phyloP scores from a whole-genome alignment of 2,888 invertebrate species.

The Artemia sinica region DNA sequence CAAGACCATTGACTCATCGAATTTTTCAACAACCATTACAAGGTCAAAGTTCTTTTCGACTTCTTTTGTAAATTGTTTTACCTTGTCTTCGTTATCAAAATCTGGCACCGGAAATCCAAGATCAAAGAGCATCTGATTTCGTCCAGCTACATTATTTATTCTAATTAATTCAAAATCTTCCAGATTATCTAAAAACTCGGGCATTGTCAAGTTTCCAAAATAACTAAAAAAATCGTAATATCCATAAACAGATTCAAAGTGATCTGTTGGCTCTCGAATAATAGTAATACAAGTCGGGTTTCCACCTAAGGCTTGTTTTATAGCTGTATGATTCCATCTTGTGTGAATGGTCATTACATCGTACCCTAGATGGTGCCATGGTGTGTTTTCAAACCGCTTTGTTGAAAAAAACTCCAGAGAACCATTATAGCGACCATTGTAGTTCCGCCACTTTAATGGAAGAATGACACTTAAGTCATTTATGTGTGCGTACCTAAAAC shows the following conservation, averaged over 20 bases:
- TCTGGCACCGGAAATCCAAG: not conserved
- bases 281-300: not conserved
- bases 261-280: not conserved
- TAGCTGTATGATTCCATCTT: not conserved
- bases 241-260: not conserved
- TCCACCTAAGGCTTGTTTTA: not conserved
- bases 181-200: not conserved
- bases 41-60: not conserved
- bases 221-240: not conserved
- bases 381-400: not conserved
- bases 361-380: not conserved
- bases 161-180: not conserved
- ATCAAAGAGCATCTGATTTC: not conserved
- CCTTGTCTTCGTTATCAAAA: not conserved
- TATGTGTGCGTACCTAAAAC: not conserved
- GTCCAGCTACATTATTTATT: not conserved
- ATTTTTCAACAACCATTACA: constrained; percentile 4
- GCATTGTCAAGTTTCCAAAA: not conserved
- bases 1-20: constrained; percentile 6
- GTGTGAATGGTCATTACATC: too few relatives aligned
- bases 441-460: not conserved
- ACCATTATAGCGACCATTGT: not conserved
- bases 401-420: not conserved
- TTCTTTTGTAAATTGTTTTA: not conserved
- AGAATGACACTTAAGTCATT: not conserved